A percentile compares a stretch with the other conserved stretches of the same genome.
Conservation (phyloP, 2,113 vertebrate genomes). For the Plectropomus leopardus region DNA sequence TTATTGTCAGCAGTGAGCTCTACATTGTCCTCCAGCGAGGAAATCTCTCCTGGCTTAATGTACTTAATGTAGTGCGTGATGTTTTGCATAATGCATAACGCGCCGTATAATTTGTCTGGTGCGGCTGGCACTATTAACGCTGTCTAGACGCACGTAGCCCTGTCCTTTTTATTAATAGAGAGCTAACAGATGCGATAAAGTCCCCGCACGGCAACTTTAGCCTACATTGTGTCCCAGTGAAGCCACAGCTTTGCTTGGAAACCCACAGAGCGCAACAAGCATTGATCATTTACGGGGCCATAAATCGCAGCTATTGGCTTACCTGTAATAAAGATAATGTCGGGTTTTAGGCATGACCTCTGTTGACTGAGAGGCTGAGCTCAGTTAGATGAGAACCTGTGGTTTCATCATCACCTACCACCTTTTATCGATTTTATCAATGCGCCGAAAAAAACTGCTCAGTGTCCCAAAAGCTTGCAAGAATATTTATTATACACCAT, state of each 20-base stretch:
- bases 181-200: constrained; percentile 42
- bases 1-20: constrained; percentile 58
- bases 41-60: constrained; percentile 42
- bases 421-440: constrained; percentile 39
- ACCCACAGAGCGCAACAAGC: constrained; percentile 65
- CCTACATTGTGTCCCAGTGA: constrained; percentile 29
- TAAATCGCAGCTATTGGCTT: constrained; percentile 72
- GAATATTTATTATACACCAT: constrained; percentile 20
- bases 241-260: constrained; percentile 14
- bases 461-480: constrained; percentile 24
- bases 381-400: constrained; percentile 37
- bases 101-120: constrained; percentile 60
- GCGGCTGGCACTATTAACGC: constrained; percentile 44
- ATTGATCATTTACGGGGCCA: constrained; percentile 57
- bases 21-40: constrained; percentile 15
- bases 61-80: constrained; percentile 55
- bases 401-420: constrained; percentile 54
- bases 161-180: constrained; percentile 51
- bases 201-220: constrained; percentile 66
- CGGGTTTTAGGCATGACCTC: constrained; percentile 64
- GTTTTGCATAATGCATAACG: constrained; percentile 61
- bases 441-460: constrained; percentile 40
- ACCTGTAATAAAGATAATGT: constrained; percentile 73
- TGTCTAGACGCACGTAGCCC: constrained; percentile 73
- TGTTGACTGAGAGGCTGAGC: constrained; percentile 44